These are phyloP conservation scores for Buceros bicornis DNA, from an alignment of 2,797 vertebrate species.

Conservation along the genomic window DNA sequence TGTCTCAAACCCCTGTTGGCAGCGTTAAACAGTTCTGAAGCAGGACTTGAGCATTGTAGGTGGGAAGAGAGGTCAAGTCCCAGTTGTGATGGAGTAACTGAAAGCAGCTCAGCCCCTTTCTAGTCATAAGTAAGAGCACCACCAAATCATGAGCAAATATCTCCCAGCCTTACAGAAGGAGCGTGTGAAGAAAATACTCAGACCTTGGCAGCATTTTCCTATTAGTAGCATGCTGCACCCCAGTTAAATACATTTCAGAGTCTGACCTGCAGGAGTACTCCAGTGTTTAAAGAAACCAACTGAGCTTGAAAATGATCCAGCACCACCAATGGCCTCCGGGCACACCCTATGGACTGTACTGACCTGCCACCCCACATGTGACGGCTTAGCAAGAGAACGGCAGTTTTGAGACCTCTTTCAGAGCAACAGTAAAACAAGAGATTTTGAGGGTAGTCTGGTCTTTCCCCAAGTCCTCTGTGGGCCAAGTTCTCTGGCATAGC, in stretches of 20 bases:
- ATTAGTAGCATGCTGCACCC: neutral
- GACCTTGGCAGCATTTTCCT: neutral
- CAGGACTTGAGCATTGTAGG: neutral
- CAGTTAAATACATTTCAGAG: neutral
- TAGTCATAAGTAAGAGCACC: neutral
- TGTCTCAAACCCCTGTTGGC: rapidly evolving
- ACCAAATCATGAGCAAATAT: neutral
- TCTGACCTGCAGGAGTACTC: neutral
- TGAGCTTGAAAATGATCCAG: neutral
- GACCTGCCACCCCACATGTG: neutral
- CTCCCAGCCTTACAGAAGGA: neutral
- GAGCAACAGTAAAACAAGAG: neutral
- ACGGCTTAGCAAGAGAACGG: too few species aligned
- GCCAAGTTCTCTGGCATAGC: neutral
- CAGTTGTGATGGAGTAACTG: neutral
- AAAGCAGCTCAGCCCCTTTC: neutral
- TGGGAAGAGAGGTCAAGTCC: neutral
- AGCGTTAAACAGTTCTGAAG: neutral
- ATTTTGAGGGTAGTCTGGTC: neutral
- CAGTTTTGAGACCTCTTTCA: neutral
- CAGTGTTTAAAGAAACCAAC: neutral
- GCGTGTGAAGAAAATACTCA: neutral
- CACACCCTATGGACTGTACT: neutral
- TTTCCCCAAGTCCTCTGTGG: neutral
- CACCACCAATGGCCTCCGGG: neutral